Evolutionary conservation across 2,113 vertebrate genomes (phyloP), one percentile per base, ranked within the genome.

Genomic region (Periophthalmus modestus): DNA sequence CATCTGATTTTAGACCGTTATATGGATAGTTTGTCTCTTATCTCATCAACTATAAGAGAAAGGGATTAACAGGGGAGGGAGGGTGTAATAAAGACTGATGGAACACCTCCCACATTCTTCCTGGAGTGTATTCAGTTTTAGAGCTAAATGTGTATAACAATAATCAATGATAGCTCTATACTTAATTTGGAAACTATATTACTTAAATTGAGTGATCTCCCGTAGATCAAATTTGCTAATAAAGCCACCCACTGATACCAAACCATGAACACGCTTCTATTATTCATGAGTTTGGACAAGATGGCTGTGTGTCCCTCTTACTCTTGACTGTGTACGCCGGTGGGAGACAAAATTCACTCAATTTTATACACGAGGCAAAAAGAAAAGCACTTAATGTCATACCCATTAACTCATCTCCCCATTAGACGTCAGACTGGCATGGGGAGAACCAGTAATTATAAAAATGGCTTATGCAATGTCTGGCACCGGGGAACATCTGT

Each of bases 401-500:
- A 16, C 67, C 61, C 71, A 75, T 83, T 73, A 85, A 72, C 50
- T 71, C 28, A 75, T 87, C 69, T 77, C 67, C 46, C 72, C 78
- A 78, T 84, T 79, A 86, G 75, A 85, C 68, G 70, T 52, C 79
- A 80, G 46, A 66, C 68, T 15, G 71, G 74, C 70, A 24, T 73
- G 69, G 79, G 74, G 74, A 78, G 69, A 85, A 65, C 46, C 57
- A 79, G 67, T 83, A 85, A 89, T 84, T 84, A 88, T 75, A 69
- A 74, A 82, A 66, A 73, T 75, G 46, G 69, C 67, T 28, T 80
- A 28, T 28, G 72, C 78, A 75, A 71, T 74, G 81, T 88, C 54
- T 78, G 72, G 61, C 84, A 72, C 54, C 24, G 77, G 68, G 65
- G 13, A 77, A 82, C 68, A 74, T 69, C 73, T 52, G 63, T 18